Percentiles rank a stretch among this genome's conserved stretches.
Conservation (phyloP, 2,797 vertebrate genomes). For the Hyperoplus lanceolatus region DNA sequence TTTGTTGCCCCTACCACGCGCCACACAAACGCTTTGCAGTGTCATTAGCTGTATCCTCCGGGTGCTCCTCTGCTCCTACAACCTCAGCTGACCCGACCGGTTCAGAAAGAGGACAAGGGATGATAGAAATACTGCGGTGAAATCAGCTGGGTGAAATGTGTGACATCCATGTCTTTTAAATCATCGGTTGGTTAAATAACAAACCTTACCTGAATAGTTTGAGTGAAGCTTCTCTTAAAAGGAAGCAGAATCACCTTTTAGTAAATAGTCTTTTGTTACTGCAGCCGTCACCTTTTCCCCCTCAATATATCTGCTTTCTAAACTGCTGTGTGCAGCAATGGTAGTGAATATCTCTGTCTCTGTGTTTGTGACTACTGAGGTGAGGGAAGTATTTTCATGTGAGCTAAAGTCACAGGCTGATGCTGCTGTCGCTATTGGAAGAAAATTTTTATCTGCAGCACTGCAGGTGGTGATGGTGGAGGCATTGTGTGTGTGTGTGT, state of each 20-base stretch:
- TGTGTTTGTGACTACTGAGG: slow-evolving; percentile 36
- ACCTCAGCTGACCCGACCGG: not conserved
- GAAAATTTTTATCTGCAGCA: slow-evolving; percentile 73
- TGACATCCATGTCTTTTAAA: not conserved
- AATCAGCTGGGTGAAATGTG: not conserved
- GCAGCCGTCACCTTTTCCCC: not conserved
- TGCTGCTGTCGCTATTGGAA: slow-evolving; percentile 52
- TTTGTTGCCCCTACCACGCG: slow-evolving; percentile 7
- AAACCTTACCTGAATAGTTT: not conserved
- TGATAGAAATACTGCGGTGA: not conserved
- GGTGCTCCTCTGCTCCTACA: not conserved
- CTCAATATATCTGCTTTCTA: not conserved
- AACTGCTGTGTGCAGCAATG: slow-evolving; percentile 1
- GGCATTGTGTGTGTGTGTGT: slow-evolving; percentile 25
- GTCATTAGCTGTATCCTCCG: not conserved
- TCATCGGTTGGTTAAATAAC: not conserved
- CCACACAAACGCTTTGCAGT: not conserved
- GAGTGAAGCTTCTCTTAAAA: not conserved
- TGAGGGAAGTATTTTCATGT: slow-evolving; percentile 42
- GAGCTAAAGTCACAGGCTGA: slow-evolving; percentile 62
- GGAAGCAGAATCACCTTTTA: not conserved
- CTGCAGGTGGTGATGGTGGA: slow-evolving; percentile 72
- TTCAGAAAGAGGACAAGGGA: not conserved
- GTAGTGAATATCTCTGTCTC: slow-evolving; percentile 19
- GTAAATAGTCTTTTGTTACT: not conserved